Conservation (phyloP, 2,113 vertebrate species). For the Pedionomus torquatus region DNA sequence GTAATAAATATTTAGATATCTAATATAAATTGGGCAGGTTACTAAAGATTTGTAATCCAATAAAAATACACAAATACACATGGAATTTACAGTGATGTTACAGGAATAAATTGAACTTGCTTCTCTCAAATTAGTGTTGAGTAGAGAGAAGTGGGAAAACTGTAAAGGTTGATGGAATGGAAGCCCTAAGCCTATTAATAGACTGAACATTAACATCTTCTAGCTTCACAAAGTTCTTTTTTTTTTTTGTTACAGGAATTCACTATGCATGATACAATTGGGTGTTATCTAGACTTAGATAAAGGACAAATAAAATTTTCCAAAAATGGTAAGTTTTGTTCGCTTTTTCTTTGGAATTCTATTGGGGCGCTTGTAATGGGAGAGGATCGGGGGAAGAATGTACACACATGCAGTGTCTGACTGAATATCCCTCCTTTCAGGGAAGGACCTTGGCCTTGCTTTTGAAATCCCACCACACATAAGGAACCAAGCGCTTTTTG, state of each 20-base stretch:
- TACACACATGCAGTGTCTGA: background rate
- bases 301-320: conserved; percentile 88
- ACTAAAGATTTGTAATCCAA: background rate
- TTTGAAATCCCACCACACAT: conserved; percentile 90
- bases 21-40: background rate
- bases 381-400: accelerated
- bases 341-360: background rate
- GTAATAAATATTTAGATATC: background rate
- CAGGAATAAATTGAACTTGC: background rate
- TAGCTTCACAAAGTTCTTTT: background rate
- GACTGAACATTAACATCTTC: background rate
- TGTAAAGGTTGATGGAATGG: background rate
- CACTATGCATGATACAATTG: conserved; percentile 97
- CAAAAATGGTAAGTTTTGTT: conserved; percentile 86
- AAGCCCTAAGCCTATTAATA: background rate
- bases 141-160: background rate
- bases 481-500: conserved; percentile 89
- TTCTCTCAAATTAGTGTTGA: background rate
- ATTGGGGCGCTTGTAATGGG: background rate
- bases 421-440: conserved; percentile 62
- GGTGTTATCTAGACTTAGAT: conserved; percentile 91
- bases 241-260: conserved; percentile 83
- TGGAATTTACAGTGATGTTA: background rate
- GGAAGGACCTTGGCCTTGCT: conserved; percentile 91
- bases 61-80: accelerated